These are phyloP conservation scores for Euthynnus affinis DNA, from an alignment of 2,797 vertebrate genomes.

Conservation along the genomic window DNA sequence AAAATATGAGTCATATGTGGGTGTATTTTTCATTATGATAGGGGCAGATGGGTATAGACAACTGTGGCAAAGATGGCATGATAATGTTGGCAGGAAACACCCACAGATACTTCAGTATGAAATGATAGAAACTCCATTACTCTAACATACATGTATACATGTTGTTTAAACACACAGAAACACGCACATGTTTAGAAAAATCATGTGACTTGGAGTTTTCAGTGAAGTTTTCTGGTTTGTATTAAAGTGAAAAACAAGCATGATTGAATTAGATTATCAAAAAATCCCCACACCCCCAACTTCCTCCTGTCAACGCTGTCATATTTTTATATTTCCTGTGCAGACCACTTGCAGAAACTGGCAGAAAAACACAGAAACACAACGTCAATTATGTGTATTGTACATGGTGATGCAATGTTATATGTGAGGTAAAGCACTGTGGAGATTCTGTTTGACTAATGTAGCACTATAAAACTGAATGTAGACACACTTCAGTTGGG, in stretches of 20 bases:
- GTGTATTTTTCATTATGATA: not conserved
- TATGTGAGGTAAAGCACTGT: constrained; percentile 4
- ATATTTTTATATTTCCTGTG: constrained; percentile 33
- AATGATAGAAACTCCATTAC: not conserved
- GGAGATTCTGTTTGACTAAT: not conserved
- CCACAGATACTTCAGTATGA: not conserved
- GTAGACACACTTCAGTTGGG: constrained; percentile 6
- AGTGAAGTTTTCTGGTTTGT: not conserved
- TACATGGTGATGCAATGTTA: not conserved
- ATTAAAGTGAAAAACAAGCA: not conserved
- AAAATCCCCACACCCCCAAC: not conserved
- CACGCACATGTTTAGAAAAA: not conserved
- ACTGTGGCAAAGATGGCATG: not conserved
- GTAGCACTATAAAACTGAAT: constrained; percentile 25
- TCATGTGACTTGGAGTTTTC: not conserved
- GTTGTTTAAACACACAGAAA: not conserved
- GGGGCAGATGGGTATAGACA: rapidly evolving
- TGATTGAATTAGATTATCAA: no score
- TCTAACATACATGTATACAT: not conserved
- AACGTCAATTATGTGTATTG: not conserved
- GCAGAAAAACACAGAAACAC: not conserved
- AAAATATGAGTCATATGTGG: not conserved
- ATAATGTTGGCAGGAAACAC: not conserved
- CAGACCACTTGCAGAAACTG: no score
- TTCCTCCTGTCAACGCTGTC: not conserved